A percentile compares a stretch with the other conserved stretches of the same genome.
Conservation (phyloP, 2,888 invertebrate species). For the Tachina lurida region DNA sequence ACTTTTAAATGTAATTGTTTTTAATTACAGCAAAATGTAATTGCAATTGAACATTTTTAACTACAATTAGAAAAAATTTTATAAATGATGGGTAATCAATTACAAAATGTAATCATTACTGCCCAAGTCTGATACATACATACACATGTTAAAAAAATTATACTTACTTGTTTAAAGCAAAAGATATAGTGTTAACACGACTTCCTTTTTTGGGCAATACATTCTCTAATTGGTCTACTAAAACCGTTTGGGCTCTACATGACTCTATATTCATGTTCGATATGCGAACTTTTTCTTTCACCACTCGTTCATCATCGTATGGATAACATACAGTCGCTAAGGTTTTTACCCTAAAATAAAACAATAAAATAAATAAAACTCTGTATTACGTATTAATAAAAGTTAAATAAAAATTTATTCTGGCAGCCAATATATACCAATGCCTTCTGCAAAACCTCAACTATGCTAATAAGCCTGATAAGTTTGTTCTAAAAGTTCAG, state of each 20-base stretch:
- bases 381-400: neutral
- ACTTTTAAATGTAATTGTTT: no score
- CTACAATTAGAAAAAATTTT: no score
- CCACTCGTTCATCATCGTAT: slow-evolving; percentile 84
- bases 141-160: slow-evolving; percentile 2
- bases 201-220: slow-evolving; percentile 71
- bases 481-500: no score
- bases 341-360: slow-evolving; percentile 69
- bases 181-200: slow-evolving; percentile 76
- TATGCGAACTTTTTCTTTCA: slow-evolving; percentile 84
- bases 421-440: neutral
- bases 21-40: no score
- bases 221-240: slow-evolving; percentile 79
- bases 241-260: slow-evolving; percentile 83
- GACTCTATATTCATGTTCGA: slow-evolving; percentile 78
- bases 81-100: no score
- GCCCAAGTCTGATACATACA: neutral
- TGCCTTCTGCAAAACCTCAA: no score
- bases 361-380: neutral
- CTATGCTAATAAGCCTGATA: no score
- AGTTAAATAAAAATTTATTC: neutral
- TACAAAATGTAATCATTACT: neutral
- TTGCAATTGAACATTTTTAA: no score
- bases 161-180: slow-evolving; percentile 77
- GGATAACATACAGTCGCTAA: slow-evolving; percentile 78